A percentile compares a stretch with the other conserved stretches of the same genome.
phyloP scores from a whole-genome alignment of 2,888 invertebrate species.

The Cheilosia scutellata region DNA sequence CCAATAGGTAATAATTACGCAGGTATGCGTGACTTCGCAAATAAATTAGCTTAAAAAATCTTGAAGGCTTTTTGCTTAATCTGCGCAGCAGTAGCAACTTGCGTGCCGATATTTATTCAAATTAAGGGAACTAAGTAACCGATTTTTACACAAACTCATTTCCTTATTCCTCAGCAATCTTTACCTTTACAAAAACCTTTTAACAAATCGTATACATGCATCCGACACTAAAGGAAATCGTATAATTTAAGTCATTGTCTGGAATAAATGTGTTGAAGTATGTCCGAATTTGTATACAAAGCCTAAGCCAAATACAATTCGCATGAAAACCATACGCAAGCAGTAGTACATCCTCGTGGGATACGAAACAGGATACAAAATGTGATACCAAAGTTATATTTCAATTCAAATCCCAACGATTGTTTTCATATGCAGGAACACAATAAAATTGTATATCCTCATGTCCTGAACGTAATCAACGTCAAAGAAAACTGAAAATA shows the following conservation, averaged over 20 bases:
- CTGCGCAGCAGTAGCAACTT: too few species aligned
- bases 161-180: not conserved
- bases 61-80: too few species aligned
- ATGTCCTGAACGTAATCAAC: constrained; percentile 35
- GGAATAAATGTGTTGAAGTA: constrained; percentile 52
- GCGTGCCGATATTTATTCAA: not conserved
- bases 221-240: constrained; percentile 38
- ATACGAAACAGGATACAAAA: constrained; percentile 53
- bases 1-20: too few species aligned
- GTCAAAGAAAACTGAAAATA: constrained; percentile 67
- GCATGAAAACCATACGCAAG: constrained; percentile 63
- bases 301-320: constrained; percentile 66
- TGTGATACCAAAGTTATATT: constrained; percentile 57
- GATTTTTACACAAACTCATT: not conserved
- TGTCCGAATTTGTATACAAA: constrained; percentile 55
- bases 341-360: constrained; percentile 55
- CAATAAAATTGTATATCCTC: not conserved
- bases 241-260: constrained; percentile 36
- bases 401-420: constrained; percentile 50
- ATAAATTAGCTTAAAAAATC: too few species aligned
- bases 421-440: constrained; percentile 43
- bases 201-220: constrained; percentile 5
- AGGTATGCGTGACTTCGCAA: too few species aligned
- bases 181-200: constrained; percentile 27
- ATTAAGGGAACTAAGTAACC: not conserved